phyloP scores from a whole-genome alignment of 2,888 invertebrate species.

The Molanna angustata region DNA sequence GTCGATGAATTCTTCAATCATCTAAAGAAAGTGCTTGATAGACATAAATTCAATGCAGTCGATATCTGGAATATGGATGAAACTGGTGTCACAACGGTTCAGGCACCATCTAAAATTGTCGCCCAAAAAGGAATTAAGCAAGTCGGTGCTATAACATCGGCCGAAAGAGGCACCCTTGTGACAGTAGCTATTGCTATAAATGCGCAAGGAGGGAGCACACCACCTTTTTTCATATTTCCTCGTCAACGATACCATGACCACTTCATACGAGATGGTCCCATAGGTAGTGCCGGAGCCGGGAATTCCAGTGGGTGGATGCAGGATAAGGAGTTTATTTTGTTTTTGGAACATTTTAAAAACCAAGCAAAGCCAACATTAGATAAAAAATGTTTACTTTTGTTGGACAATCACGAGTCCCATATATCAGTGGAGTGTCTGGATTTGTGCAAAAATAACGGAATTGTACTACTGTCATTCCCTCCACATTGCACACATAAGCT shows the following conservation, averaged over 20 bases:
- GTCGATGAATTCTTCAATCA: too few relatives aligned
- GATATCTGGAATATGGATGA: conserved; percentile 5
- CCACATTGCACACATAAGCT: conserved; percentile 9
- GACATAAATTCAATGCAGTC: neutral
- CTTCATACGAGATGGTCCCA: neutral
- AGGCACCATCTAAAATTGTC: neutral
- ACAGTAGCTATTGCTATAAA: neutral
- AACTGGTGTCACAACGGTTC: conserved; percentile 4
- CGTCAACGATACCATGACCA: neutral
- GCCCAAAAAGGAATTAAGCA: conserved; percentile 3
- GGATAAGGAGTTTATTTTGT: neutral
- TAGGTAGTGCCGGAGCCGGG: neutral
- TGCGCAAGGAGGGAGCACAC: neutral
- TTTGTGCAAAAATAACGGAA: neutral
- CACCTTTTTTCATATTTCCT: conserved; percentile 1
- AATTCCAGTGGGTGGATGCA: neutral
- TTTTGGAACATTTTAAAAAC: neutral
- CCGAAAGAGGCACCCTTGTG: conserved; percentile 3
- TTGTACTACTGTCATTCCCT: conserved; percentile 1
- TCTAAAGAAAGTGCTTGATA: neutral
- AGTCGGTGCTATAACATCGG: conserved; percentile 8
- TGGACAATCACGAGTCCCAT: neutral
- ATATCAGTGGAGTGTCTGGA: neutral
- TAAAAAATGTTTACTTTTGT: neutral
- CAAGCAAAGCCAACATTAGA: neutral